Conservation (phyloP, 2,113 vertebrate genomes). For the Heliornis fulica region DNA sequence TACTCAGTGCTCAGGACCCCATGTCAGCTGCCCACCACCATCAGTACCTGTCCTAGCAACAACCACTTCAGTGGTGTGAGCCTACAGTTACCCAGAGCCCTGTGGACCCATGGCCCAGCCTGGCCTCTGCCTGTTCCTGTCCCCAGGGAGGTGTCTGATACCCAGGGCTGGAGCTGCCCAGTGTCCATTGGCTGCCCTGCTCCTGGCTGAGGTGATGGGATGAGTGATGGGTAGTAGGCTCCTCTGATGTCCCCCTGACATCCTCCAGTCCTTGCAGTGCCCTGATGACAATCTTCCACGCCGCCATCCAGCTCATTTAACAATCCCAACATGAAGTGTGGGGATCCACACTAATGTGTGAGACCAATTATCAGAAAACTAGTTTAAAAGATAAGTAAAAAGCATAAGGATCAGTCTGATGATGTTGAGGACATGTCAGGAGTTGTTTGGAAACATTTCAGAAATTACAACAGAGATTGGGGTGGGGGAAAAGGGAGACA, state of each 20-base stretch:
- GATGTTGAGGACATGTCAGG: slow-evolving; percentile 21
- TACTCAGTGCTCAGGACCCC: not conserved
- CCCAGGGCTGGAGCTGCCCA: too few relatives aligned
- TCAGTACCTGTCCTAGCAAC: not conserved
- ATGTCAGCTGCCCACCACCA: not conserved
- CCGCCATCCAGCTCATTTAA: not conserved
- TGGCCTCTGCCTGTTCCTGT: accelerated
- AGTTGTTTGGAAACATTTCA: slow-evolving; percentile 35
- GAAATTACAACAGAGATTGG: not conserved
- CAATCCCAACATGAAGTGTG: not conserved
- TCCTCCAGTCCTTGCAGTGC: not conserved
- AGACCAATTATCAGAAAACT: not conserved
- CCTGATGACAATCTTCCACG: not conserved
- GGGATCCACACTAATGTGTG: not conserved
- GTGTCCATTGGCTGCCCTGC: too few relatives aligned
- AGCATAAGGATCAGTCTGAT: slow-evolving; percentile 5
- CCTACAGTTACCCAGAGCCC: not conserved
- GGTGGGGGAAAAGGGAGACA: too few relatives aligned
- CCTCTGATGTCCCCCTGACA: too few relatives aligned
- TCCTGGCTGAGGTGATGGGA: not conserved
- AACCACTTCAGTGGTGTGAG: accelerated
- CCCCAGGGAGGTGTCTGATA: not conserved
- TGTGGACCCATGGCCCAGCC: accelerated
- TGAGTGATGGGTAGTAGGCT: not conserved
- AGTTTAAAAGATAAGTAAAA: not conserved